Evolutionary conservation across 2,888 invertebrate genomes (phyloP).

Genomic region (Isotomurus palustris): DNA sequence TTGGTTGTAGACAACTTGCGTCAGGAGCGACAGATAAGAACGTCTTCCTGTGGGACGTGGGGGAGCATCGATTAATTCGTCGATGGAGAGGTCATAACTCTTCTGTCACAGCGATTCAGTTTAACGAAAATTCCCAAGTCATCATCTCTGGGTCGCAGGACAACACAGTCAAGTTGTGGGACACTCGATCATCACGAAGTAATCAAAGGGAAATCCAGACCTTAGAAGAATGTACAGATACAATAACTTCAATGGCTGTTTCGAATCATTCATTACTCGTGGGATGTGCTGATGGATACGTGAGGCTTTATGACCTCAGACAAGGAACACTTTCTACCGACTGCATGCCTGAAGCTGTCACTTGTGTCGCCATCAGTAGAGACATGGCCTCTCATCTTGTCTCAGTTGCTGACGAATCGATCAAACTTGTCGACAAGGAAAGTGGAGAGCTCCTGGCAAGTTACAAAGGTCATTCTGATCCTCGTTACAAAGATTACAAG

Average conservation of each 20-base stretch:
- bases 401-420: conserved; percentile 74
- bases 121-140: conserved; percentile 88
- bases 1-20: conserved; percentile 56
- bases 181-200: conserved; percentile 57
- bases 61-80: conserved; percentile 77
- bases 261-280: conserved; percentile 86
- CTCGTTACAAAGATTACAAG: conserved; percentile 40
- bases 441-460: conserved; percentile 70
- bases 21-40: conserved; percentile 90
- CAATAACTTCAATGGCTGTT: conserved; percentile 58
- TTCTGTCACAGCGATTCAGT: conserved; percentile 76
- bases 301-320: conserved; percentile 85
- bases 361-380: conserved; percentile 71
- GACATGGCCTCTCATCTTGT: conserved; percentile 89
- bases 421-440: conserved; percentile 84
- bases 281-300: conserved; percentile 81
- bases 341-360: conserved; percentile 77
- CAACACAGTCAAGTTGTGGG: conserved; percentile 89
- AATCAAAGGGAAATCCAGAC: conserved; percentile 48
- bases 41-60: conserved; percentile 93
- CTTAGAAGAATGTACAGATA: conserved; percentile 87
- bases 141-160: conserved; percentile 85
- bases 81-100: conserved; percentile 84
- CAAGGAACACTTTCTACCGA: conserved; percentile 77
- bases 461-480: conserved; percentile 68